Evolutionary conservation across 2,888 invertebrate species (phyloP).

Genomic region (Anthophora plumipes): DNA sequence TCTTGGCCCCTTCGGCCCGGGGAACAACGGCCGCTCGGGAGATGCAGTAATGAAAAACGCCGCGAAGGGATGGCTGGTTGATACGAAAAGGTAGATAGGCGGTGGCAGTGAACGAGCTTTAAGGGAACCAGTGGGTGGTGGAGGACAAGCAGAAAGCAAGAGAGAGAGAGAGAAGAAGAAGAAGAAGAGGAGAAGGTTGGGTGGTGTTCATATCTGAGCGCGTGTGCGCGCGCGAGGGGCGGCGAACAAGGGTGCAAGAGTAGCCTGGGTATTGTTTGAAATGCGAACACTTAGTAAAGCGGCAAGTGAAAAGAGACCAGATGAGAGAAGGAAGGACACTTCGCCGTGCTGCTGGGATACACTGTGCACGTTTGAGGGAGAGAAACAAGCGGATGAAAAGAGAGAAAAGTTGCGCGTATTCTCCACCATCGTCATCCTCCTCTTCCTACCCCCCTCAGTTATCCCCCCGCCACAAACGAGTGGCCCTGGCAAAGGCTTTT

Average conservation of each 20-base stretch:
- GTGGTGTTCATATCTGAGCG: constrained; percentile 50
- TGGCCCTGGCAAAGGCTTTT: constrained; percentile 65
- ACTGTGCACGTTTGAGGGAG: neutral
- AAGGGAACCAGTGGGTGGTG: neutral
- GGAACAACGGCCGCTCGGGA: constrained; percentile 40
- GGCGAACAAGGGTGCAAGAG: constrained; percentile 69
- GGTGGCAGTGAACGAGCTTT: constrained; percentile 26
- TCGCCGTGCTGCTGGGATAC: constrained; percentile 16
- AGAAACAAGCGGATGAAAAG: constrained; percentile 2
- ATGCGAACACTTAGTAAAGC: constrained; percentile 79
- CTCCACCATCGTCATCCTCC: constrained; percentile 3
- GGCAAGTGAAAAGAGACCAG: constrained; percentile 59
- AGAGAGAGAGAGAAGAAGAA: constrained; percentile 2
- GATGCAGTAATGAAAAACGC: constrained; percentile 73
- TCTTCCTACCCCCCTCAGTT: constrained; percentile 17
- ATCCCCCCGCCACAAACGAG: constrained; percentile 56
- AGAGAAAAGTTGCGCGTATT: constrained; percentile 33
- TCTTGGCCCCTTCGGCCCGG: constrained; percentile 52
- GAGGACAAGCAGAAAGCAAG: constrained; percentile 15
- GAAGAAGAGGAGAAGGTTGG: constrained; percentile 10
- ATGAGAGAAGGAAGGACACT: constrained; percentile 60
- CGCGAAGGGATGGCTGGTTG: constrained; percentile 63
- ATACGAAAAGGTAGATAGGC: constrained; percentile 66
- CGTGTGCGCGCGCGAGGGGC: constrained; percentile 57
- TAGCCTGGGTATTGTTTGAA: constrained; percentile 78